A percentile compares a stretch with the other conserved stretches of the same genome.
Evolutionary conservation across 2,797 vertebrate species (phyloP).

Genomic region (Tokudaia tokunoshimensis): DNA sequence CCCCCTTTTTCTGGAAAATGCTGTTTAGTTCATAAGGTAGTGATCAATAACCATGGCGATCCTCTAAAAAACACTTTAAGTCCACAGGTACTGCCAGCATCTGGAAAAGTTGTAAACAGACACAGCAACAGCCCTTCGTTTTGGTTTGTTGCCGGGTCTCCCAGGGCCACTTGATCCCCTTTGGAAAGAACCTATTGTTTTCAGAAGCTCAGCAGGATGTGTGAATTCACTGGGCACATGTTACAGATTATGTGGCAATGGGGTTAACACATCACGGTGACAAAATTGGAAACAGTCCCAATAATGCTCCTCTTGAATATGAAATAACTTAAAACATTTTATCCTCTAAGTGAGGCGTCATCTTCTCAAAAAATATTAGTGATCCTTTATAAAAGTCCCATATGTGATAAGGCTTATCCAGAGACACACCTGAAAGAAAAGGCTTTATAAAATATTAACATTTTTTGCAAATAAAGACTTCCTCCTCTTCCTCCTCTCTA

Average conservation of each 20-base stretch:
- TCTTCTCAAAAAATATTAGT: slow-evolving; percentile 95
- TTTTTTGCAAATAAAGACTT: slow-evolving; percentile 91
- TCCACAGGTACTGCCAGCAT: slow-evolving; percentile 94
- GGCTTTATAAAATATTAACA: slow-evolving; percentile 95
- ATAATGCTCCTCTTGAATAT: slow-evolving; percentile 95
- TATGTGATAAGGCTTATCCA: slow-evolving; percentile 94
- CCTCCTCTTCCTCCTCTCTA: slow-evolving; percentile 87
- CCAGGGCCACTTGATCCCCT: slow-evolving; percentile 92
- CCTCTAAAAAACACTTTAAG: slow-evolving; percentile 93
- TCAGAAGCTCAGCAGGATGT: slow-evolving; percentile 93
- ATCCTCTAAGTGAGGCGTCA: slow-evolving; percentile 94
- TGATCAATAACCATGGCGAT: slow-evolving; percentile 93
- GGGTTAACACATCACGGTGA: slow-evolving; percentile 92
- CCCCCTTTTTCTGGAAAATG: slow-evolving; percentile 91
- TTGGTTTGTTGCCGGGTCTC: slow-evolving; percentile 94
- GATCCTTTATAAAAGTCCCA: slow-evolving; percentile 95
- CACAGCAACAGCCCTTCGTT: slow-evolving; percentile 93
- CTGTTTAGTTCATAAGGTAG: slow-evolving; percentile 94
- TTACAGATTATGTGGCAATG: slow-evolving; percentile 92
- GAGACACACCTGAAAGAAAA: slow-evolving; percentile 96
- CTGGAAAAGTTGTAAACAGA: slow-evolving; percentile 91
- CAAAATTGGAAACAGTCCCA: slow-evolving; percentile 94
- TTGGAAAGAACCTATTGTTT: slow-evolving; percentile 93
- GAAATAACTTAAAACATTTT: slow-evolving; percentile 93
- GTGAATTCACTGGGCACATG: slow-evolving; percentile 90